Conservation (phyloP, 2,888 invertebrate species). For the Dicycla oo region DNA sequence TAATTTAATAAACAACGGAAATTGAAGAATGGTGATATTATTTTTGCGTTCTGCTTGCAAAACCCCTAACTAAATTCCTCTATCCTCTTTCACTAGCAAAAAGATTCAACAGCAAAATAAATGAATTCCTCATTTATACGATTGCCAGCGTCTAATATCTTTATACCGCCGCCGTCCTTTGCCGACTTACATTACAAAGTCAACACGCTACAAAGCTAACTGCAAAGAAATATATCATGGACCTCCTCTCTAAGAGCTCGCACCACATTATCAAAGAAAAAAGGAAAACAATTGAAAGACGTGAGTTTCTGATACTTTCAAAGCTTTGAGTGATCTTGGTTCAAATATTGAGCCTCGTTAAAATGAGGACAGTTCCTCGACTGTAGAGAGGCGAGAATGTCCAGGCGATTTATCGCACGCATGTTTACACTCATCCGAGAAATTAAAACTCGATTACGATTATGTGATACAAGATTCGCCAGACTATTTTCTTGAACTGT, state of each 20-base stretch:
- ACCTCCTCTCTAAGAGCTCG: conserved; percentile 10
- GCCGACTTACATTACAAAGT: conserved; percentile 10
- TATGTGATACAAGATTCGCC: too few relatives aligned
- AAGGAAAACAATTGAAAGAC: conserved; percentile 29
- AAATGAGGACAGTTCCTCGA: conserved; percentile 10
- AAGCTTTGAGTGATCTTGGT: conserved; percentile 29
- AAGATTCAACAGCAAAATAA: neutral
- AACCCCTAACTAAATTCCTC: conserved; percentile 9
- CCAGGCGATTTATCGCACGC: too few relatives aligned
- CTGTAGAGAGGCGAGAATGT: neutral
- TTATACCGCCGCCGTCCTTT: conserved; percentile 3
- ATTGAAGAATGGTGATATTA: neutral
- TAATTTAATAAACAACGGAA: neutral
- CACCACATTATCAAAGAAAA: conserved; percentile 16
- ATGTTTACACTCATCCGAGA: neutral
- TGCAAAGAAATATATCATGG: conserved; percentile 34
- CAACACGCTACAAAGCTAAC: conserved; percentile 19
- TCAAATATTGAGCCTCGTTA: neutral
- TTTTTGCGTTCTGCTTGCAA: neutral
- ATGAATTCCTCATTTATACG: conserved; percentile 13
- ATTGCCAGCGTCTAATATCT: conserved; percentile 6
- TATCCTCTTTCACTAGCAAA: neutral
- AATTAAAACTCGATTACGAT: neutral
- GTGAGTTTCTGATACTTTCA: conserved; percentile 48
- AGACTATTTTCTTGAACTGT: neutral